A percentile compares a stretch with the other conserved stretches of the same genome.
Conservation (phyloP, 2,888 invertebrate species). For the Lycia hirtaria region DNA sequence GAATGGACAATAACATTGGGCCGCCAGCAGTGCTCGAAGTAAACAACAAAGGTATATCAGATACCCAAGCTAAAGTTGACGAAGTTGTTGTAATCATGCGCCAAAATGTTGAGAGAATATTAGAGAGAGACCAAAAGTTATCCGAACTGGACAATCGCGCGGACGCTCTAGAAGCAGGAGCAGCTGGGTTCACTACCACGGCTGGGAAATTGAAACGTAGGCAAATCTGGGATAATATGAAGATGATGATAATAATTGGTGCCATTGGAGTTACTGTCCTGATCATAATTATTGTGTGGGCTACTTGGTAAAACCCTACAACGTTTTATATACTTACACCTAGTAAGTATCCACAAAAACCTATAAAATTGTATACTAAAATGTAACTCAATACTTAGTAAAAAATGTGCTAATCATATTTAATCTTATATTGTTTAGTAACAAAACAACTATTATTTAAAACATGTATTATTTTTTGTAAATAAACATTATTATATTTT, state of each 20-base stretch:
- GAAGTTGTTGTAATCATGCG: slow-evolving; percentile 97
- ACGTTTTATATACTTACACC: no score
- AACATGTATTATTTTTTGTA: no score
- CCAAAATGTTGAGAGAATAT: slow-evolving; percentile 97
- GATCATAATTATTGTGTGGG: slow-evolving; percentile 92
- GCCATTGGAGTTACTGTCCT: slow-evolving; percentile 92
- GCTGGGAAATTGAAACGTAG: slow-evolving; percentile 97
- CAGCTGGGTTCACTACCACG: slow-evolving; percentile 87
- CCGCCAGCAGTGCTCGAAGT: slow-evolving; percentile 66
- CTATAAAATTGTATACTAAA: no score
- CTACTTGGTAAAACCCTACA: slow-evolving; percentile 57
- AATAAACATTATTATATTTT: no score
- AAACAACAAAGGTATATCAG: slow-evolving; percentile 80
- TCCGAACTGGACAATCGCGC: slow-evolving; percentile 97
- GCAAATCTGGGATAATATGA: slow-evolving; percentile 98
- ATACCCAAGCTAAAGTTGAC: slow-evolving; percentile 83
- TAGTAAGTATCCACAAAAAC: no score
- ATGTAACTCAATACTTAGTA: no score
- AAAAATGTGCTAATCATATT: no score
- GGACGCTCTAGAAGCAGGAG: slow-evolving; percentile 97
- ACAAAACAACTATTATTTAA: no score
- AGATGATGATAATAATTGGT: slow-evolving; percentile 97
- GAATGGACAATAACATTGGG: slow-evolving; percentile 4
- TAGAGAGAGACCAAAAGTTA: slow-evolving; percentile 97
- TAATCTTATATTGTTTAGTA: no score